Percentiles rank a stretch among this genome's conserved stretches.
phyloP scores from a whole-genome alignment of 2,888 invertebrate genomes.

The Aporophyla lueneburgensis region DNA sequence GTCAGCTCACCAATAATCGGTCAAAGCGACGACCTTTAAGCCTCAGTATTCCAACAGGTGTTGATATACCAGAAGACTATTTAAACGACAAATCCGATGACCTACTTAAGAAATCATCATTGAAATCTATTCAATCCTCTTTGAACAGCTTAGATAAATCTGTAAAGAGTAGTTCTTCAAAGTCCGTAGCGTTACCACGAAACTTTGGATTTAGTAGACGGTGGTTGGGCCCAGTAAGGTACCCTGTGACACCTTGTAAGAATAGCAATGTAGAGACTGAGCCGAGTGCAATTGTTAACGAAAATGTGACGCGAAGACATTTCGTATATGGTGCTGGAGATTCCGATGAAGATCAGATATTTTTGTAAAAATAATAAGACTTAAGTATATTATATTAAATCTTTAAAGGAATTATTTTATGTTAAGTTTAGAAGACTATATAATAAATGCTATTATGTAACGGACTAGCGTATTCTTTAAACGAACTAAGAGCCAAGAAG shows the following conservation, averaged over 20 bases:
- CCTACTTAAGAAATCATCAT: slow-evolving; percentile 80
- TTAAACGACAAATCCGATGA: slow-evolving; percentile 76
- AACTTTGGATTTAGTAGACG: slow-evolving; percentile 91
- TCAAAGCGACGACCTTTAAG: slow-evolving; percentile 86
- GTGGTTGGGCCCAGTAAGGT: slow-evolving; percentile 92
- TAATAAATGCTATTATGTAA: slow-evolving; percentile 66
- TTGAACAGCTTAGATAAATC: slow-evolving; percentile 83
- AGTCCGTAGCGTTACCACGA: slow-evolving; percentile 90
- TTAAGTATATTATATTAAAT: slow-evolving; percentile 52
- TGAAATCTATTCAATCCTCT: slow-evolving; percentile 86
- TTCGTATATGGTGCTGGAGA: slow-evolving; percentile 88
- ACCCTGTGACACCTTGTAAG: slow-evolving; percentile 92
- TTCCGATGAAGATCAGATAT: slow-evolving; percentile 92
- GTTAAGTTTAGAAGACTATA: slow-evolving; percentile 66
- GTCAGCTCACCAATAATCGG: slow-evolving; percentile 76
- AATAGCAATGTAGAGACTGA: slow-evolving; percentile 77
- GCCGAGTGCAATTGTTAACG: slow-evolving; percentile 79
- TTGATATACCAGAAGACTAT: slow-evolving; percentile 82
- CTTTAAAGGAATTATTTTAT: slow-evolving; percentile 55
- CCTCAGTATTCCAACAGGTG: slow-evolving; percentile 85
- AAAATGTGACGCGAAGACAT: slow-evolving; percentile 84
- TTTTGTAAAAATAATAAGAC: slow-evolving; percentile 84
- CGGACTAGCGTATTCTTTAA: slow-evolving; percentile 2
- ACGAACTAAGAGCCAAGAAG: neutral
- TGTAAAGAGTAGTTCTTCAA: slow-evolving; percentile 79